Base-by-base conservation (phyloP, 2,113 vertebrate species). In the Athene cunicularia region DNA sequence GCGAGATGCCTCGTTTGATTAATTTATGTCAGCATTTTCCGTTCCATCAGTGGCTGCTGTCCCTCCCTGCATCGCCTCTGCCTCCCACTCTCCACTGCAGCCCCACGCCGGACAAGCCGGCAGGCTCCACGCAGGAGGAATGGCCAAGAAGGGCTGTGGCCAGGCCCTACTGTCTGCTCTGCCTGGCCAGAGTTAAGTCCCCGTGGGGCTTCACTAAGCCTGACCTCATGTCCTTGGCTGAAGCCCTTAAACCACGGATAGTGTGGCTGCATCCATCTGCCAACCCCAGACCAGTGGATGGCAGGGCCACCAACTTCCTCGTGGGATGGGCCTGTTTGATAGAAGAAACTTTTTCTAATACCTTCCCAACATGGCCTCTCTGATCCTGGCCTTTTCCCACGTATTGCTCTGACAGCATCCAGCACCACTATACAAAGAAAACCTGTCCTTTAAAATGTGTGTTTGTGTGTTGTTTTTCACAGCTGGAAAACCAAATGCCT, bases 21-120 rank as follows among this genome's bases (percentile, higher is more conserved):
- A 98, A 98, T 98, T 98, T 98, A 98, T 97, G 98, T 97, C 97
- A 98, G 96, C 94, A 12, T 93, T 97, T 97, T 97, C 95, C 32
- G 6, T 84, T 92, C 93, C 91, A 88, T 92, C 83, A 32, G 68
- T 23, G 19, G 72, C 91, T 96, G 86, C 82, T 41, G 20, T 70
- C 86, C 97, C 93, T 96, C 94, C 90, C 79, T 22, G 56, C 67
- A 53, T 83, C 56, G 3, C 93, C 95, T 72, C 77, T 91, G 70
- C 74, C 62, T 84, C 75, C 37, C 4, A 2, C 17, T 6, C 86
- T 26, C 59, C 73, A 89, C 77, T 3, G 3, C 58, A 47, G 33
- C 4, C 50, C 85, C 68, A 20, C 1, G 6, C 35, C 1, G 41
- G 87, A 67, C 80, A 76, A 45, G 12, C 35, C 68, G 8, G 14